These are phyloP conservation scores for Hyalella azteca DNA, from an alignment of 2,888 invertebrate species.

Conservation along the genomic window DNA sequence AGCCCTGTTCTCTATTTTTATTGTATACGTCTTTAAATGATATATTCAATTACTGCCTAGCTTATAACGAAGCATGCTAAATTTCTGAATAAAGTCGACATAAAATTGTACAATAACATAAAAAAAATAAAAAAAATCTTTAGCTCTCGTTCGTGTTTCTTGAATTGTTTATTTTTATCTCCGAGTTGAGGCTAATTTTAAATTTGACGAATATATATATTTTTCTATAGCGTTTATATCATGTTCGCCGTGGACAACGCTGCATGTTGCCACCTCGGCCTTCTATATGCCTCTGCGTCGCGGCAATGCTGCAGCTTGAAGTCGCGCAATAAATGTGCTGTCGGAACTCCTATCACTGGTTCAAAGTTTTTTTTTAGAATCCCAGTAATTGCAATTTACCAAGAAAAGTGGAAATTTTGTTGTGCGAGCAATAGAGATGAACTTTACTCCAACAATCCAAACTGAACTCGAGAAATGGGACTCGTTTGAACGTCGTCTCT, in stretches of 20 bases:
- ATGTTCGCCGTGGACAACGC: conserved; percentile 14
- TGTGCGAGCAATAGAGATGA: too few relatives aligned
- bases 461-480: too few relatives aligned
- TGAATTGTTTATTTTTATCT: conserved; percentile 35
- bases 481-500: too few relatives aligned
- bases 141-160: conserved; percentile 30
- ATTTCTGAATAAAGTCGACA: conserved; percentile 28
- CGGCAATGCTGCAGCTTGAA: not conserved
- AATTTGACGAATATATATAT: conserved; percentile 31
- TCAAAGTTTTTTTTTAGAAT: too few relatives aligned
- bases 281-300: not conserved
- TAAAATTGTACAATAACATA: conserved; percentile 22
- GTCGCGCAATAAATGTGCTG: not conserved
- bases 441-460: too few relatives aligned
- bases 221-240: conserved; percentile 37
- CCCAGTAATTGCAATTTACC: too few relatives aligned
- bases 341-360: too few relatives aligned
- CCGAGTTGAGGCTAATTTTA: conserved; percentile 29
- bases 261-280: not conserved
- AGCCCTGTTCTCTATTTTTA: conserved; percentile 37
- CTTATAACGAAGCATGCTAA: conserved; percentile 35
- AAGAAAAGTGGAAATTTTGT: too few relatives aligned
- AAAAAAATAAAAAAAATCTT: conserved; percentile 19
- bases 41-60: conserved; percentile 37
- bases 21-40: conserved; percentile 37